Evolutionary conservation across 2,797 vertebrate species (phyloP).

Genomic region (Lithobates sylvaticus): DNA sequence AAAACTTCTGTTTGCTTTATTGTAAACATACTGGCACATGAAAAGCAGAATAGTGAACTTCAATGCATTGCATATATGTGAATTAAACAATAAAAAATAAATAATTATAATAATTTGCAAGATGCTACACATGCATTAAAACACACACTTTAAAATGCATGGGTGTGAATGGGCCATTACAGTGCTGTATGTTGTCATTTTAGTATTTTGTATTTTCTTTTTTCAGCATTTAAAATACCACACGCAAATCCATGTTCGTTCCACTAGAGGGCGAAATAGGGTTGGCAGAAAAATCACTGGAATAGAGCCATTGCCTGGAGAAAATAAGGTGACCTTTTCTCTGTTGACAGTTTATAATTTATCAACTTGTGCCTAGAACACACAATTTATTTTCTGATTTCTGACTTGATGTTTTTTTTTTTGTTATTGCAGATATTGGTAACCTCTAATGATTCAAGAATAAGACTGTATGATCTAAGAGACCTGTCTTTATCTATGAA

Average conservation of each 20-base stretch:
- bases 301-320: constrained; percentile 96
- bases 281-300: constrained; percentile 99
- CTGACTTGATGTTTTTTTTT: constrained; percentile 47
- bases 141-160: too few relatives aligned
- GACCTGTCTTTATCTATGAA: constrained; percentile 99
- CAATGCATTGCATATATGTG: too few relatives aligned
- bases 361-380: neutral
- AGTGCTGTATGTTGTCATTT: too few relatives aligned
- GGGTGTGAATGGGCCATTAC: too few relatives aligned
- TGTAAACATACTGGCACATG: too few relatives aligned
- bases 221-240: constrained; percentile 96
- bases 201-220: constrained; percentile 5
- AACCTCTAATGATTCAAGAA: constrained; percentile 97
- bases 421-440: constrained; percentile 88
- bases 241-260: constrained; percentile 97
- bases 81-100: too few relatives aligned
- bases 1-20: too few relatives aligned
- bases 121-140: too few relatives aligned
- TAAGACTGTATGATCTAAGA: constrained; percentile 94
- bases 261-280: constrained; percentile 95
- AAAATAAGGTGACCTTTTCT: constrained; percentile 88
- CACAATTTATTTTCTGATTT: neutral
- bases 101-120: too few relatives aligned
- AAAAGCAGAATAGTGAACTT: too few relatives aligned
- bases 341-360: neutral